Evolutionary conservation across 1,140 invertebrate genomes (phyloP).

Genomic region (Drosophila parabipectinata): DNA sequence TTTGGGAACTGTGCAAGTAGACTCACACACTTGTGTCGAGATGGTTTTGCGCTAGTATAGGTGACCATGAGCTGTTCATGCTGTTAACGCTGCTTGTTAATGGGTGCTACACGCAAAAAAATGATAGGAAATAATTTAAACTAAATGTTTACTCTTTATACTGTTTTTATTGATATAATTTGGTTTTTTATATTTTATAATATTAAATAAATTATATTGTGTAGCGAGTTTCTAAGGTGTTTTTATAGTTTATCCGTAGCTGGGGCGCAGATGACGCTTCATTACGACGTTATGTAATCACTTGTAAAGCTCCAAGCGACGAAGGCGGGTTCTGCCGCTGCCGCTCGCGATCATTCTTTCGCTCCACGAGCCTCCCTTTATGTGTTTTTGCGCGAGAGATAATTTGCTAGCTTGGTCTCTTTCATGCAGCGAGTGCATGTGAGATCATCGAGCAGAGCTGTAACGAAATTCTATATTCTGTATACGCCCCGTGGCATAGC

Average conservation of each 20-base stretch:
- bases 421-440: slow-evolving; percentile 78
- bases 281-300: slow-evolving; percentile 68
- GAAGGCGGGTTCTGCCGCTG: slow-evolving; percentile 34
- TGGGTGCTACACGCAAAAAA: background rate
- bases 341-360: slow-evolving; percentile 3
- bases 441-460: slow-evolving; percentile 66
- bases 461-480: slow-evolving; percentile 66
- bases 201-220: background rate
- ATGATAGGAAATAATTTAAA: background rate
- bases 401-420: slow-evolving; percentile 54
- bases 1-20: slow-evolving; percentile 59
- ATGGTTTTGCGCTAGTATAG: slow-evolving; percentile 36
- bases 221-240: no score
- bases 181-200: background rate
- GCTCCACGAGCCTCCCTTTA: background rate
- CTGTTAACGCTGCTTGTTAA: slow-evolving; percentile 34
- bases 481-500: slow-evolving; percentile 71
- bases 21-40: slow-evolving; percentile 15
- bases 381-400: slow-evolving; percentile 15
- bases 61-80: slow-evolving; percentile 81
- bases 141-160: background rate
- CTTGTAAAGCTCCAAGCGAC: slow-evolving; percentile 51
- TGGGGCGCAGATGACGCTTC: slow-evolving; percentile 79
- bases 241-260: slow-evolving; percentile 34
- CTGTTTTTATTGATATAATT: background rate